These are phyloP conservation scores for Drosophila lacertosa DNA, from an alignment of 1,140 invertebrate genomes.

Conservation along the genomic window DNA sequence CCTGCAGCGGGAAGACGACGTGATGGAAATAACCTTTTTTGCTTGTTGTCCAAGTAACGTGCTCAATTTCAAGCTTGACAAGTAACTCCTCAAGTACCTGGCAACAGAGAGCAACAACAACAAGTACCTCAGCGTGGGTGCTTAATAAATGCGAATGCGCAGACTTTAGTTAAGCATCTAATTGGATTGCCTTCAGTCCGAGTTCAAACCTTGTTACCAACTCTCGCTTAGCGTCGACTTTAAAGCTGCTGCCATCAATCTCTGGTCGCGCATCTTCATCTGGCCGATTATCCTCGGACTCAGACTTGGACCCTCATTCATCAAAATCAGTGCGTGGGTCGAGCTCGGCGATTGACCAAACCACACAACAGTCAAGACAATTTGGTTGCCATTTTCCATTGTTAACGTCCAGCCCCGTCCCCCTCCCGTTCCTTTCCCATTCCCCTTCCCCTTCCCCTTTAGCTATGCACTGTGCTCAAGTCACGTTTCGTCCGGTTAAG, in stretches of 20 bases:
- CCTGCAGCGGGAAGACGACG: slow-evolving; percentile 88
- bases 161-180: slow-evolving; percentile 55
- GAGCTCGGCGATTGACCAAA: slow-evolving; percentile 24
- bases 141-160: not conserved
- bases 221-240: not conserved
- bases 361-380: slow-evolving; percentile 46
- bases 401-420: slow-evolving; percentile 13
- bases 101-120: not conserved
- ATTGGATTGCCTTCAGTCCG: slow-evolving; percentile 39
- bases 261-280: slow-evolving; percentile 33
- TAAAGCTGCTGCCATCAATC: slow-evolving; percentile 58
- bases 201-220: no score
- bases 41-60: slow-evolving; percentile 88
- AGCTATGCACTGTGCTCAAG: slow-evolving; percentile 47
- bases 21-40: slow-evolving; percentile 88
- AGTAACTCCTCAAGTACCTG: slow-evolving; percentile 88
- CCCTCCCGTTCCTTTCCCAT: no score
- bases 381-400: slow-evolving; percentile 52
- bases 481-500: slow-evolving; percentile 70
- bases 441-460: no score
- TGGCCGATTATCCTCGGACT: slow-evolving; percentile 34
- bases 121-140: not conserved
- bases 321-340: slow-evolving; percentile 53
- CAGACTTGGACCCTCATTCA: slow-evolving; percentile 54
- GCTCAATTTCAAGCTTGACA: slow-evolving; percentile 88